Conservation (phyloP, 2,113 vertebrate genomes). For the Picathartes gymnocephalus region DNA sequence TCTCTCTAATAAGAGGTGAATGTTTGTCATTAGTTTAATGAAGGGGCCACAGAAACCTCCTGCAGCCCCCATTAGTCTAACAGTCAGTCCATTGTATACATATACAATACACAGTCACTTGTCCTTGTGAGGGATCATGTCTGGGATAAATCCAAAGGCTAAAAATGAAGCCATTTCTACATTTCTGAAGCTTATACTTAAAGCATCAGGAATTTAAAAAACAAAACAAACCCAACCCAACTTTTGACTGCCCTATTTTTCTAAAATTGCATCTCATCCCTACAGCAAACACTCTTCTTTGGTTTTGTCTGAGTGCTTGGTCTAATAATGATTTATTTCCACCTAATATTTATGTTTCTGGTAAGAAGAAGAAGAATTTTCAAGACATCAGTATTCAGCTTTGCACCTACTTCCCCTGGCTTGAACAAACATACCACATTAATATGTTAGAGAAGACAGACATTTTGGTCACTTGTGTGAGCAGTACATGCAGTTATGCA, state of each 20-base stretch:
- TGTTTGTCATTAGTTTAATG: constrained; percentile 41
- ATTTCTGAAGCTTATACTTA: not conserved
- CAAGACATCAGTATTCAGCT: not conserved
- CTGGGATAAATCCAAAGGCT: not conserved
- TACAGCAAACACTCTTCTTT: not conserved
- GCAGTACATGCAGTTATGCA: not conserved
- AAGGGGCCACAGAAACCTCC: constrained; percentile 19
- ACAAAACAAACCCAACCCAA: not conserved
- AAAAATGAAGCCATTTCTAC: not conserved
- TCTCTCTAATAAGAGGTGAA: constrained; percentile 35
- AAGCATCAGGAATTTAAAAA: not conserved
- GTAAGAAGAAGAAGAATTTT: not conserved
- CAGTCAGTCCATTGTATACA: constrained; percentile 23
- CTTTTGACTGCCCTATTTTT: not conserved
- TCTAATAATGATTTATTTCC: not conserved
- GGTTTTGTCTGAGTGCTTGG: not conserved
- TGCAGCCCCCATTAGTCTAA: constrained; percentile 31
- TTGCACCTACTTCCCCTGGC: not conserved
- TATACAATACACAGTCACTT: not conserved
- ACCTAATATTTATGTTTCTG: not conserved
- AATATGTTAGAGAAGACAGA: not conserved
- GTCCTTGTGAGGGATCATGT: not conserved
- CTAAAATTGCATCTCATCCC: not conserved
- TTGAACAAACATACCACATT: not conserved
- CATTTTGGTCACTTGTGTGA: not conserved